phyloP scores from a whole-genome alignment of 2,113 vertebrate genomes.

The Hirundichthys speculiger region DNA sequence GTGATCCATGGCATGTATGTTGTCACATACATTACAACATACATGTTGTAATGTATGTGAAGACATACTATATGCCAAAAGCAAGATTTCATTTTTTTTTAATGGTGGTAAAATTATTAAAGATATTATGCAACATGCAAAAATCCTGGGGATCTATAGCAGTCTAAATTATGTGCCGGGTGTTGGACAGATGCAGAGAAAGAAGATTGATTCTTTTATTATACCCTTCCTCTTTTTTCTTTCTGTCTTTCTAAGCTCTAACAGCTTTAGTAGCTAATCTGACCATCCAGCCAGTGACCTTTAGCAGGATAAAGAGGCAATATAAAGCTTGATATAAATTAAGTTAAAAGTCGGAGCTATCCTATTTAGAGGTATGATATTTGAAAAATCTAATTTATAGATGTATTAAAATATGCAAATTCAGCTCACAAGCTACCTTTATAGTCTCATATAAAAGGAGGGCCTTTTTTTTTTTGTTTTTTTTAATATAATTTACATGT shows the following conservation, averaged over 20 bases:
- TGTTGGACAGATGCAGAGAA: conserved; percentile 20
- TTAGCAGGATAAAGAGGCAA: not conserved
- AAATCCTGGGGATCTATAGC: not conserved
- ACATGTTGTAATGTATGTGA: not conserved
- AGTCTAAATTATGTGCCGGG: conserved; percentile 6
- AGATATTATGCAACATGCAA: conserved; percentile 33
- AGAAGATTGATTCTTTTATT: conserved; percentile 14
- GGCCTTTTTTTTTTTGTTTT: too few relatives aligned
- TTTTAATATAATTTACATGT: too few relatives aligned
- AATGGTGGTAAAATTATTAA: conserved; percentile 12
- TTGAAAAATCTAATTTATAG: too few relatives aligned
- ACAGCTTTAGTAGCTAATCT: conserved; percentile 16
- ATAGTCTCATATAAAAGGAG: too few relatives aligned
- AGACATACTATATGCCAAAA: not conserved
- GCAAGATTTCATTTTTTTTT: not conserved
- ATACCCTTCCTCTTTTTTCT: not conserved
- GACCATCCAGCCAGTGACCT: conserved; percentile 9
- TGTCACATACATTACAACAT: too few relatives aligned
- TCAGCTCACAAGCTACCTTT: too few relatives aligned
- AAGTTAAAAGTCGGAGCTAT: too few relatives aligned
- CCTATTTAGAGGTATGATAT: too few relatives aligned
- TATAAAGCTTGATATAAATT: too few relatives aligned
- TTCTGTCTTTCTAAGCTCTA: conserved; percentile 13
- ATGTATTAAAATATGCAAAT: too few relatives aligned
- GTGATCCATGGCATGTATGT: too few relatives aligned